Base-by-base conservation (phyloP, 2,113 vertebrate genomes). In the Cyprinodon brontotheroides region DNA sequence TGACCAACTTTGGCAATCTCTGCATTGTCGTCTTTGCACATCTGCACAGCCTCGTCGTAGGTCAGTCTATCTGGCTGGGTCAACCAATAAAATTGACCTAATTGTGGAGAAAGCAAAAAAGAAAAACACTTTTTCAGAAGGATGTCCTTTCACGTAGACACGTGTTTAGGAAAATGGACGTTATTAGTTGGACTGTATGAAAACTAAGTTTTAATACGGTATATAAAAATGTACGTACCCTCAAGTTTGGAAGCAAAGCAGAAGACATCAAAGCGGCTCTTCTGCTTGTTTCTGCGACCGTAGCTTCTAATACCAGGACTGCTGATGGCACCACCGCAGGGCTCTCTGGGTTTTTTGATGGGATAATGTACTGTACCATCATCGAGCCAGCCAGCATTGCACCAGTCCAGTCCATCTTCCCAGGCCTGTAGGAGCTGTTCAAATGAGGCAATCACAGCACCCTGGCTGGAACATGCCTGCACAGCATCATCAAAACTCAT, bases 1-100 rank as follows among this genome's bases (percentile, higher is more conserved):
- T 99, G 98, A 68, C 97, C 95, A 74, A 98, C 97, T 87, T 96
- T 99, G 10, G 97, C 98, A 0, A 99, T 97, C 90, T 96, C 95
- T 38, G 96, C 94, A 11, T 93, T 93, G 0, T 97, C 95, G 1
- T 95, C 92, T 74, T 92, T 64, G 87, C 98, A 99, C 0, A 97
- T 97, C 81, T 96, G 92, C 41, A 96, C 93, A 0, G 98, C 98
- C 89, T 99, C 97, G 0, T 94, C 91, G 0, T 95, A 98, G 78
- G 94, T 96, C 88, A 99, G 91, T 79, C 95, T 96, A 39, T 93
- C 91, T 0, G 96, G 96, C 78, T 97, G 95, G 65, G 96, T 95
- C 86, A 99, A 92, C 89, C 97, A 99, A 82, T 98, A 99, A 77
- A 99, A 95, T 1, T 60, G 87, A 0, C 98, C 98, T 99, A 65